phyloP scores from a whole-genome alignment of 2,888 invertebrate genomes.

The Entomobrya proxima region DNA sequence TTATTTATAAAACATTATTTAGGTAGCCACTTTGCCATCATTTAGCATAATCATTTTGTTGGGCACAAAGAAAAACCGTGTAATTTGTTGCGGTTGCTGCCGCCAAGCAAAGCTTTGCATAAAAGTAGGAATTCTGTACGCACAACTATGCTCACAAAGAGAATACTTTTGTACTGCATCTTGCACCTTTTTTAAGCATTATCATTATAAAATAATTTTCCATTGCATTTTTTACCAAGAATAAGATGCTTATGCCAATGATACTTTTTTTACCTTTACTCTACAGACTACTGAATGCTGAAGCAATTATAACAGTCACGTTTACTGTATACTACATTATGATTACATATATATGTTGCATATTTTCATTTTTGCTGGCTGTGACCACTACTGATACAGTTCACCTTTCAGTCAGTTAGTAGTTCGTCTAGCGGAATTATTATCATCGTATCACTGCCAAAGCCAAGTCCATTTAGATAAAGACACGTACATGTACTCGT shows the following conservation, averaged over 20 bases:
- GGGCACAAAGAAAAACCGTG: not conserved
- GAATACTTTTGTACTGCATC: not conserved
- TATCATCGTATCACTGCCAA: constrained; percentile 55
- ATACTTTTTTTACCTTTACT: not conserved
- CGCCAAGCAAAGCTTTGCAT: no score
- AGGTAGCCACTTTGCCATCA: not conserved
- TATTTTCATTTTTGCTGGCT: not conserved
- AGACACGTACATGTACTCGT: not conserved
- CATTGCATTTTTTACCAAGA: constrained; percentile 5
- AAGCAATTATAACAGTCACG: constrained; percentile 5
- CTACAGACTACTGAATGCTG: not conserved
- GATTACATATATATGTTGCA: not conserved
- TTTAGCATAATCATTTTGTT: not conserved
- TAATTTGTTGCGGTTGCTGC: not conserved
- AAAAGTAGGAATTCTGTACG: no score
- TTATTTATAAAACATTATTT: not conserved
- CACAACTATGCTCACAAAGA: no score
- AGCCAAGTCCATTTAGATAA: constrained; percentile 42
- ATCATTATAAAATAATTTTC: not conserved
- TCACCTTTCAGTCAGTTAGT: constrained; percentile 35
- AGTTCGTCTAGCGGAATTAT: constrained; percentile 45
- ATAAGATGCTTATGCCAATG: not conserved
- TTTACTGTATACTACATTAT: not conserved
- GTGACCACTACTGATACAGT: constrained; percentile 12
- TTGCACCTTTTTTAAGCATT: not conserved